Evolutionary conservation across 2,113 vertebrate species (phyloP), one percentile per base, ranked within the genome.

Genomic region (Etheostoma cragini): DNA sequence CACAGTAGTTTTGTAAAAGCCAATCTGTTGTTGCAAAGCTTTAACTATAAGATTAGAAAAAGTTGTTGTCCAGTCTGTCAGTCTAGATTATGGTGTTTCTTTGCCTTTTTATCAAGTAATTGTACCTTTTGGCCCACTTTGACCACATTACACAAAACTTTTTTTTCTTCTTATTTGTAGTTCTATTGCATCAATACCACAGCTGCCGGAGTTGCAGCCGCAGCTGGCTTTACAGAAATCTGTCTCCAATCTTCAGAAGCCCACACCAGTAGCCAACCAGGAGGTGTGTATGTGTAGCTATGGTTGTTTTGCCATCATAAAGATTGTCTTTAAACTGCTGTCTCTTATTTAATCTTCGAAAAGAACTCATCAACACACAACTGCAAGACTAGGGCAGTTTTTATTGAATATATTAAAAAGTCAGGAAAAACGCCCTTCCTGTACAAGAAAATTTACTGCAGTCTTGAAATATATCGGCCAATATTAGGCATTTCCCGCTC

Each of bases 221-320:
- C 98, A 95, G 97, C 98, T 92, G 97, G 97, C 96, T 99, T 98
- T 94, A 95, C 98, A 97, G 98, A 99, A 98, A 92, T 98, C 98
- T 96, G 97, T 98, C 96, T 99, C 97, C 97, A 99, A 95, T 98
- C 97, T 98, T 94, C 97, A 99, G 98, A 99, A 99, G 84, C 96
- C 96, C 95, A 96, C 95, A 91, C 96, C 95, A 92, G 94, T 95
- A 92, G 94, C 93, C 96, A 98, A 92, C 94, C 97, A 96, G 94
- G 98, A 99, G 98, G 98, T 99, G 78, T 56, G 87, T 91, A 49
- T 69, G 17, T 35, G 14, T 33, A 60, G 1, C 5, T 22, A 2
- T 57, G 15, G 3, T 66, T 63, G 26, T n/a, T 69, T 54, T 8
- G n/a, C 21, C 30, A 50, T 54, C 22, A 61, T n/a, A 7, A 22